Percentiles rank a stretch among this genome's conserved stretches.
These are phyloP conservation scores for Platysternon megacephalum DNA, from an alignment of 2,113 vertebrate genomes.

Conservation along the genomic window DNA sequence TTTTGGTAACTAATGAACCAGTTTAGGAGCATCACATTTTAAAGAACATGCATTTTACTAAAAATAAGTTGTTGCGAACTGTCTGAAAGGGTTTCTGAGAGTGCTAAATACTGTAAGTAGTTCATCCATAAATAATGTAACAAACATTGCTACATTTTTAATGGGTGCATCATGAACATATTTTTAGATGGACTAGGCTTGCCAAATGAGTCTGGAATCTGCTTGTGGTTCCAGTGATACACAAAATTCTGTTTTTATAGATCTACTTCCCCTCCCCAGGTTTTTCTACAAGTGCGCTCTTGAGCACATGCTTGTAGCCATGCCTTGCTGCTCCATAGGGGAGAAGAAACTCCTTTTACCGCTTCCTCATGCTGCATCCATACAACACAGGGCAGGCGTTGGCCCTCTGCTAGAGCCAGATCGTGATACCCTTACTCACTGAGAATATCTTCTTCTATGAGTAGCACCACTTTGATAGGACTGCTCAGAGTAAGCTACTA, in stretches of 20 bases:
- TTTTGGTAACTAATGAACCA: slow-evolving; percentile 5
- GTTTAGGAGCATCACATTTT: not conserved
- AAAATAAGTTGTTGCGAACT: slow-evolving; percentile 47
- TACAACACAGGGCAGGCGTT: not conserved
- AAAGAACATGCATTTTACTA: slow-evolving; percentile 23
- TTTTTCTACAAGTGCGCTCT: not conserved
- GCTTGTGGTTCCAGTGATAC: not conserved
- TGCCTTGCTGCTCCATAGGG: not conserved
- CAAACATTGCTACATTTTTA: slow-evolving; percentile 62
- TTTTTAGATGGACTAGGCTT: slow-evolving; percentile 53
- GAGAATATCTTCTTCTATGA: not conserved
- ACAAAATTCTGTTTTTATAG: not conserved
- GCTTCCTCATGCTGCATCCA: not conserved
- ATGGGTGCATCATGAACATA: slow-evolving; percentile 1
- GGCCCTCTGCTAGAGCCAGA: not conserved
- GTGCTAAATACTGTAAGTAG: slow-evolving; percentile 47
- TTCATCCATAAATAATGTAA: slow-evolving; percentile 68
- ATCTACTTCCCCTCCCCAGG: not conserved
- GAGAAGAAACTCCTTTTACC: not conserved
- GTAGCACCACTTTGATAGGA: not conserved
- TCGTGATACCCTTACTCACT: not conserved
- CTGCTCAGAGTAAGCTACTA: not conserved
- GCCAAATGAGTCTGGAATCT: not conserved
- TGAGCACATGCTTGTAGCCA: not conserved
- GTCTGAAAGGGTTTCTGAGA: slow-evolving; percentile 27